These are phyloP conservation scores for Palythoa grandis DNA, from an alignment of 92 coral and sea anemone species.

Conservation along the genomic window DNA sequence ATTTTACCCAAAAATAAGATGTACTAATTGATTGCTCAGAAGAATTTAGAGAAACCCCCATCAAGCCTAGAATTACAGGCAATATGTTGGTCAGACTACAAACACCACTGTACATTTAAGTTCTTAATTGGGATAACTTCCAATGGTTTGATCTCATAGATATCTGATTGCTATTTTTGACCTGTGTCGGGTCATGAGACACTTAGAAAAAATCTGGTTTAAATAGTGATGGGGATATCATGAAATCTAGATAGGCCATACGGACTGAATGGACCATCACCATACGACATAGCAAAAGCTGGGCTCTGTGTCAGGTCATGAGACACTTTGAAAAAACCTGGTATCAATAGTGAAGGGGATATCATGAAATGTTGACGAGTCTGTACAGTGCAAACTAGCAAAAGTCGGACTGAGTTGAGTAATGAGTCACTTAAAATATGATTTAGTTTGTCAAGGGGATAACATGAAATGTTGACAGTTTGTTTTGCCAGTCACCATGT, in stretches of 20 bases:
- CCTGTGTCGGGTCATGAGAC: no score
- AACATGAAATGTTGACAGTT: not conserved
- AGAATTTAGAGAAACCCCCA: constrained; percentile 33
- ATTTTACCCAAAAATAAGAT: constrained; percentile 6
- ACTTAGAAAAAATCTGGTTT: no score
- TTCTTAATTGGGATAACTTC: constrained; percentile 41
- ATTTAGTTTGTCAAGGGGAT: not conserved
- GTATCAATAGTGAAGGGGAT: not conserved
- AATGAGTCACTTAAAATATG: not conserved
- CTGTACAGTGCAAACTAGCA: no score
- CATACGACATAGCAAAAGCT: not conserved
- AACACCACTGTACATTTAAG: constrained; percentile 35
- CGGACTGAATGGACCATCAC: not conserved
- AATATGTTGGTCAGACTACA: constrained; percentile 45
- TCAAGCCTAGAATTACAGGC: constrained; percentile 26
- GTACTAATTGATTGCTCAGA: no score
- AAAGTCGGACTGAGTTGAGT: no score
- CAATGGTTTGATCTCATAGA: constrained; percentile 34
- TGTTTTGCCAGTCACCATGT: not conserved
- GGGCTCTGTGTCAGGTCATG: not conserved
- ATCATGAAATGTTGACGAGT: no score
- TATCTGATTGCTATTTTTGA: constrained; percentile 17
- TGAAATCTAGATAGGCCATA: no score
- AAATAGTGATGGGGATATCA: no score
- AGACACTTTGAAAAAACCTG: not conserved